Evolutionary conservation across 2,113 vertebrate genomes (phyloP), one percentile per base, ranked within the genome.

Genomic region (Gavia stellata): DNA sequence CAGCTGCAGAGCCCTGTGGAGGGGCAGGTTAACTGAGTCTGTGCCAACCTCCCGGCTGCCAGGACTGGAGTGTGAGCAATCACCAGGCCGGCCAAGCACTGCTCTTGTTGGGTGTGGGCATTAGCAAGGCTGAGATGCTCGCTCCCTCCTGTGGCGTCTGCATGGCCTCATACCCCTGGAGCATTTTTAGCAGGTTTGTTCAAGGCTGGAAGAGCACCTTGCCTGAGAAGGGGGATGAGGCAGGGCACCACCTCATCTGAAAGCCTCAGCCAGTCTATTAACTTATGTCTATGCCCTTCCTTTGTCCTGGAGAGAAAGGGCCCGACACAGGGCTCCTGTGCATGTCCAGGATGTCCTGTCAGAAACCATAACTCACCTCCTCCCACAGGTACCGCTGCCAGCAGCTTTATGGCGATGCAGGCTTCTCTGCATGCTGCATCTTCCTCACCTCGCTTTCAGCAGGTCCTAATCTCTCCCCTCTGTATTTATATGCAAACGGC

Each of bases 401-500:
- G 40, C 53, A 79, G 82, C 74, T 84, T 77, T 42, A 44, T 26
- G 44, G 25, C 4, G 5, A 6, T 11, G 31, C 42, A 65, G 59
- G 6, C 50, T 91, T 56, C 44, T 87, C 73, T 81, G 47, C 92
- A 14, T 28, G 63, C 74, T 83, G n/a, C 3, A 3, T 33, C 81
- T 72, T 49, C 23, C 58, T 90, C 8, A 0, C 49, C 53, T 21
- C 0, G 3, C 44, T 82, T 83, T 82, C 78, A 72, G 72, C 80
- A 20, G 80, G 82, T 74, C 82, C 88, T 89, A 88, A 94, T 94
- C 85, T 72, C 66, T 89, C 80, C 62, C 62, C 47, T 94, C 66
- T 42, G 77, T 66, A 59, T 94, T 93, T 97, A 72, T 38, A 94
- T 74, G 86, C 94, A 83, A 96, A 89, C 73, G 91, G 33, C 49